These are phyloP conservation scores for Scrobipalpa atriplicella DNA, from an alignment of 2,888 invertebrate species.

Conservation along the genomic window DNA sequence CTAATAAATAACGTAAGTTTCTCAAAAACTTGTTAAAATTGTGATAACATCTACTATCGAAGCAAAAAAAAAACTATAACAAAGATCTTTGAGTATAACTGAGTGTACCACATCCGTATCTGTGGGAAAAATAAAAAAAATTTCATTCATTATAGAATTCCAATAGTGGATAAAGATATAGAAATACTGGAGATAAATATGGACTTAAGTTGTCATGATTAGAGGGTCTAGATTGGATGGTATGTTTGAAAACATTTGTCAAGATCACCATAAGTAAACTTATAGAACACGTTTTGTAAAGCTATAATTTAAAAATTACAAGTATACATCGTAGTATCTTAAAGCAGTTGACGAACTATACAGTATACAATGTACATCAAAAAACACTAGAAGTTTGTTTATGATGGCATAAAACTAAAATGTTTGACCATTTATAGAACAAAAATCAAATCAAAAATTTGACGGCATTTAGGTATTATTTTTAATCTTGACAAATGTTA, in stretches of 20 bases:
- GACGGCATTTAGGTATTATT: background rate
- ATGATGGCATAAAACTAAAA: too few relatives aligned
- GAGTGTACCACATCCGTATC: background rate
- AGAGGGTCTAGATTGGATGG: background rate
- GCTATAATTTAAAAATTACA: too few relatives aligned
- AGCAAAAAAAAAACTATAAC: constrained; percentile 12
- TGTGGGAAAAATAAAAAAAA: constrained; percentile 11
- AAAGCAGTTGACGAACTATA: too few relatives aligned
- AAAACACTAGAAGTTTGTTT: too few relatives aligned
- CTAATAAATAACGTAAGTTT: constrained; percentile 10
- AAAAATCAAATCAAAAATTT: background rate
- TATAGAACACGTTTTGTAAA: too few relatives aligned
- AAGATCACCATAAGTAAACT: background rate
- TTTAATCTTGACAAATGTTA: constrained; percentile 6
- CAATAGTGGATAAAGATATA: background rate
- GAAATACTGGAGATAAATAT: background rate
- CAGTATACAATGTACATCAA: too few relatives aligned
- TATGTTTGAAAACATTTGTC: background rate
- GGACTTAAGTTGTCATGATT: background rate
- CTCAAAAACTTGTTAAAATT: constrained; percentile 6
- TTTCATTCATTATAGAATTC: background rate
- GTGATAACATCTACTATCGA: background rate
- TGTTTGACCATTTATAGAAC: background rate
- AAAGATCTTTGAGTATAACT: background rate
- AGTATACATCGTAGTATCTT: too few relatives aligned